Evolutionary conservation across 2,797 vertebrate genomes (phyloP).

Genomic region (Pithecia hirsuta): DNA sequence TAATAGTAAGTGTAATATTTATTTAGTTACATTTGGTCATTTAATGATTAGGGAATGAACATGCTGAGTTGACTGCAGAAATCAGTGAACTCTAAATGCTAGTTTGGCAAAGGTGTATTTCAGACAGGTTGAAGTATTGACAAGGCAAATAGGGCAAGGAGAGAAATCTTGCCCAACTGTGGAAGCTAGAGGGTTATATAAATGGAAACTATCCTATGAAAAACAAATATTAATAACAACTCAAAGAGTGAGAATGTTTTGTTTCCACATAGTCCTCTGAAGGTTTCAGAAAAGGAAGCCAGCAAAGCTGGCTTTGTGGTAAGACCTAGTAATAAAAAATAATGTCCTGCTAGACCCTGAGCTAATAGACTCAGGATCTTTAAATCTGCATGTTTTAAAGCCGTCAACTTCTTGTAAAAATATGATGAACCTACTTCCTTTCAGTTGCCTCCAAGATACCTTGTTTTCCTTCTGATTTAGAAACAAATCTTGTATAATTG

Average conservation of each 20-base stretch:
- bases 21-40: constrained; percentile 18
- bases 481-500: neutral
- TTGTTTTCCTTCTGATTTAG: constrained; percentile 26
- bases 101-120: constrained; percentile 41
- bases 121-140: constrained; percentile 17
- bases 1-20: constrained; percentile 11
- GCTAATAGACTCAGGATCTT: constrained; percentile 23
- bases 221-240: constrained; percentile 56
- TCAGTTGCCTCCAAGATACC: neutral
- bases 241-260: constrained; percentile 44
- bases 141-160: neutral
- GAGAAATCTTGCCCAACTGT: constrained; percentile 17
- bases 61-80: neutral
- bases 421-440: neutral
- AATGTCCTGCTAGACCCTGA: neutral
- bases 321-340: neutral
- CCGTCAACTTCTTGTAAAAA: constrained; percentile 21
- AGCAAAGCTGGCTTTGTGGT: constrained; percentile 11
- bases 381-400: neutral
- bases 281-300: neutral
- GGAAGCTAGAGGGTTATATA: neutral
- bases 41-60: constrained; percentile 28
- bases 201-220: neutral
- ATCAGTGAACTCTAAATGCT: neutral
- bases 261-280: neutral